Base-by-base conservation (phyloP, 2,888 invertebrate genomes). In the Leucophenga maculata region DNA sequence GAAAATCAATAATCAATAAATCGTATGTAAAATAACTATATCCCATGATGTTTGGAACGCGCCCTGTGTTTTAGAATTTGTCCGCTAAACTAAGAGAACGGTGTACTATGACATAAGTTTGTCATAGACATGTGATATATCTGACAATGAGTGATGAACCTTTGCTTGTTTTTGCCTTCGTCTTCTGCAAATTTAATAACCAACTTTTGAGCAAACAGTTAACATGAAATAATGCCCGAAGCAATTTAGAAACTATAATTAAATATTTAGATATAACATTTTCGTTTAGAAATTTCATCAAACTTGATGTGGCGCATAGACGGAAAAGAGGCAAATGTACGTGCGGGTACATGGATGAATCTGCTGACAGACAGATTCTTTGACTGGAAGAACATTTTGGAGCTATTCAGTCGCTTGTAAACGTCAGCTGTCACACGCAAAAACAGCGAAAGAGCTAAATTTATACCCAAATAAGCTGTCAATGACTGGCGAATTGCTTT, bases 161-260 rank as follows among this genome's bases (percentile, higher is more conserved):
- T 50, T n/a, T 50, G 14, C 54, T n/a, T 16, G 20, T 59, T 69
- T 20, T 8, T 44, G n/a, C 32, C 4, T 31, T 18, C 1, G 9
- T 4, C 44, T 20, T 8, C 8, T 31, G 54, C 26, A 59, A 64
- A 14, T 22, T 46, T n/a, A 46, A 4, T 39, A 60, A 39, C 39
- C 13, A 60, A 60, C 9, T 60, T 39, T 9, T 18, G 11, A 72
- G 67, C 69, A 72, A 74, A 76, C 76, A 75, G 77, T 76, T 78
- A 76, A 71, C 70, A 70, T 69, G 65, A 73, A 77, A n/a, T 72
- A 68, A 74, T 69, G 79, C 78, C 76, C 48, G 50, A 46, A 72
- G 78, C 78, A 67, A 55, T 72, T 48, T 71, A 66, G 50, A 75
- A 72, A 75, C 69, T 74, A 75, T 75, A 79, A 79, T 79, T 79